phyloP scores from a whole-genome alignment of 2,888 invertebrate species.

The Aphrophora alni region DNA sequence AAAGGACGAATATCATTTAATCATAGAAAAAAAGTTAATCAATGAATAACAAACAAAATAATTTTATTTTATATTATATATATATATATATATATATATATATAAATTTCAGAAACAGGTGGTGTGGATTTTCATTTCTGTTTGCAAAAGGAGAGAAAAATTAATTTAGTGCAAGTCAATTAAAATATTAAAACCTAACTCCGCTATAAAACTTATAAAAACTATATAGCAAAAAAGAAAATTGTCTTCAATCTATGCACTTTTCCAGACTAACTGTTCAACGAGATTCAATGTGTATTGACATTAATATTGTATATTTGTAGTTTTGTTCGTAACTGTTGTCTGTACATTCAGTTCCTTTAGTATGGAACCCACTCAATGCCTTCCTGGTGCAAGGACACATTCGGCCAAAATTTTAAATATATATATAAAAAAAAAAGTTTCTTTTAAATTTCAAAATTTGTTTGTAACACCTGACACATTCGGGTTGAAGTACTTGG shows the following conservation, averaged over 20 bases:
- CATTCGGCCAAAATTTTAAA: conserved; percentile 18
- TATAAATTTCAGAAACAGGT: too few relatives aligned
- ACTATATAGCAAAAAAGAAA: too few relatives aligned
- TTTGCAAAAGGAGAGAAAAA: too few relatives aligned
- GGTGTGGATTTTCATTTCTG: too few relatives aligned
- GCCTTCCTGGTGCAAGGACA: conserved; percentile 24
- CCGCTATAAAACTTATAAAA: too few relatives aligned
- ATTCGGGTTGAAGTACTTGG: conserved; percentile 16
- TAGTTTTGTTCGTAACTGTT: conserved; percentile 40
- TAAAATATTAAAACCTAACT: too few relatives aligned
- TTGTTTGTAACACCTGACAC: background rate
- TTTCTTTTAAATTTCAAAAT: background rate
- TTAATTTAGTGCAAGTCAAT: too few relatives aligned
- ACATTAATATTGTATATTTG: conserved; percentile 38
- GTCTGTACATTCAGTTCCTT: conserved; percentile 41
- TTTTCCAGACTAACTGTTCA: background rate
- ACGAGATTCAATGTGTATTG: conserved; percentile 23
- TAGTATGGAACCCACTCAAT: conserved; percentile 31
- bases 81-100: too few relatives aligned
- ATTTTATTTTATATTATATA: too few relatives aligned
- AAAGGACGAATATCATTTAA: too few relatives aligned
- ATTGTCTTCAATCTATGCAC: background rate
- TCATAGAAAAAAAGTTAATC: too few relatives aligned
- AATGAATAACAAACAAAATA: too few relatives aligned
- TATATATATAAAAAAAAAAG: background rate